Base-by-base conservation (phyloP, 2,888 invertebrate genomes). In the Lepidocyrtoides sp. region DNA sequence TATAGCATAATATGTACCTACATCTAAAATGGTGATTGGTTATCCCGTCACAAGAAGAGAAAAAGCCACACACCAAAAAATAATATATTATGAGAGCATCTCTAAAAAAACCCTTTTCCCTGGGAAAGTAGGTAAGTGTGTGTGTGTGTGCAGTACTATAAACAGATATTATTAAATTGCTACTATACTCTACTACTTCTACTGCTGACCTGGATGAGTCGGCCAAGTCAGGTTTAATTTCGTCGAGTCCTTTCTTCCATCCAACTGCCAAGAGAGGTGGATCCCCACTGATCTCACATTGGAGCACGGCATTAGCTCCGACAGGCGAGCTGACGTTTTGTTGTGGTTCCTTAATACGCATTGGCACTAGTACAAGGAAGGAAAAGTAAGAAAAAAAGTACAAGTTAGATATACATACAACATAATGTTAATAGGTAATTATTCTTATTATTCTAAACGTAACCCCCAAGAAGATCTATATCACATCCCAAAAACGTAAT, bases 281-380 rank as follows among this genome's bases (percentile, higher is more conserved):
- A 91, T 94, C 94, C 10, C 94, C 94, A 44, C 88, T 75, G 36
- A 93, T 92, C 69, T 94, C 93, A 89, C 94, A 94, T 26, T 92
- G 91, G 29, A 94, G 87, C 41, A 92, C 84, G 44, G 94, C 93
- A 36, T 91, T 91, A 14, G 91, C 91, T 23, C 94, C 93, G 20
- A 94, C 93, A 54, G 93, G 92, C 29, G 93, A 87, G 26, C 93
- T 94, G 29, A 93, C 92, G 84, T 94, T 94, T 81, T 91, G 89
- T 77, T 85, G 89, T 26, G 91, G 85, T 48, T 92, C 93, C 83
- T 91, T 92, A 26, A 93, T 92, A 48, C 92, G 92, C 36, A 93
- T 92, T n/a, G 93, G 93, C 60, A 91, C 93, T 93, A 48, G 20
- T 48, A 77, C 41, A 87, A 91, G 29, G 44, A 44, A n/a, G 26